A percentile compares a stretch with the other conserved stretches of the same genome.
Evolutionary conservation across 1,140 invertebrate species (phyloP).

Genomic region (Varroa destructor): DNA sequence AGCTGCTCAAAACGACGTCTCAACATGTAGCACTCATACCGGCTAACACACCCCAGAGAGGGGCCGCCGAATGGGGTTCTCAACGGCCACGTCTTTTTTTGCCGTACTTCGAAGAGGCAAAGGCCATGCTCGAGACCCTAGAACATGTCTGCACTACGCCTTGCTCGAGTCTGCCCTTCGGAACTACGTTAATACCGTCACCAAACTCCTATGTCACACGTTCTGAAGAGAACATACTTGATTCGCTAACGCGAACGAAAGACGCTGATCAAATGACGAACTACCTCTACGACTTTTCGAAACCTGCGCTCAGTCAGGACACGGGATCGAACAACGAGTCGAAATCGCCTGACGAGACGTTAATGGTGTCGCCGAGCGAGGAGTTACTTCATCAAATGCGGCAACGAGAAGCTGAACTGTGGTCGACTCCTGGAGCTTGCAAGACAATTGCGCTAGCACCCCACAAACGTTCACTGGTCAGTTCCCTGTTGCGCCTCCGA

Average conservation of each 20-base stretch:
- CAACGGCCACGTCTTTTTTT: conserved; percentile 73
- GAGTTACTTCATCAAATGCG: conserved; percentile 55
- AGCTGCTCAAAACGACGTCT: conserved; percentile 52
- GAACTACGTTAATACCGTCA: neutral
- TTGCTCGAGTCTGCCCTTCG: conserved; percentile 27
- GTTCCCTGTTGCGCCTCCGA: conserved; percentile 61
- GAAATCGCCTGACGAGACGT: neutral
- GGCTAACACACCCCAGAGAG: conserved; percentile 66
- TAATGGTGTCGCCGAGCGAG: conserved; percentile 25
- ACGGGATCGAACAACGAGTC: conserved; percentile 1
- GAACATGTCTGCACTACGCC: conserved; percentile 19
- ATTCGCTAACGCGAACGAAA: conserved; percentile 37
- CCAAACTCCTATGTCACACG: conserved; percentile 45
- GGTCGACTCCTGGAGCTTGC: conserved; percentile 61
- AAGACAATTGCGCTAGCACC: conserved; percentile 59
- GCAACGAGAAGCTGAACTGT: conserved; percentile 67
- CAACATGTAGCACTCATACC: conserved; percentile 51
- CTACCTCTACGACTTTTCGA: conserved; percentile 28
- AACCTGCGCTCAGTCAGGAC: conserved; percentile 27
- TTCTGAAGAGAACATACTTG: conserved; percentile 53
- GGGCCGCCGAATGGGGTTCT: conserved; percentile 61
- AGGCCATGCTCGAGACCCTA: conserved; percentile 45
- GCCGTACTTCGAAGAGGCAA: conserved; percentile 85
- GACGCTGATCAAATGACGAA: conserved; percentile 28
- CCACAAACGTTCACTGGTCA: conserved; percentile 60